Conservation (phyloP, 2,797 vertebrate species). For the Chelonia mydas region DNA sequence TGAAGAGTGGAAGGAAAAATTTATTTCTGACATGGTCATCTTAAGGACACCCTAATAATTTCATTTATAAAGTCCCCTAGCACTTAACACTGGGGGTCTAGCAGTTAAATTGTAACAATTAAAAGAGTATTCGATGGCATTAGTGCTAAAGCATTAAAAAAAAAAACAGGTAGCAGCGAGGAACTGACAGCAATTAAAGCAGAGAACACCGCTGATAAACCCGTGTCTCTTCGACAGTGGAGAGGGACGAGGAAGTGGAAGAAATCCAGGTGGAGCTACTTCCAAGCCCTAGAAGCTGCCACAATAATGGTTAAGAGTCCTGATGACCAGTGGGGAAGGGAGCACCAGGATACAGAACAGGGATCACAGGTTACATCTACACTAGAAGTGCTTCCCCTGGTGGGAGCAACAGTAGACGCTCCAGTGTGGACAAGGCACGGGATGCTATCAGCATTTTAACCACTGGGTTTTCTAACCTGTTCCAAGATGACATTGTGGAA, state of each 20-base stretch:
- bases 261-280: neutral
- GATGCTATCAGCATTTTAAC: neutral
- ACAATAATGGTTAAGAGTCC: neutral
- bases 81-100: no score
- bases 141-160: neutral
- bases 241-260: neutral
- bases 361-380: neutral
- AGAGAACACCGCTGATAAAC: neutral
- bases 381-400: neutral
- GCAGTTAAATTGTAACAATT: no score
- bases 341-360: neutral
- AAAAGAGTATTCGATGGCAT: no score
- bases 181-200: neutral
- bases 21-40: no score
- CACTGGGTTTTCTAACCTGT: neutral
- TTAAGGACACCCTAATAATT: no score
- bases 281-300: neutral
- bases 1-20: no score
- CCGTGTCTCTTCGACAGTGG: neutral
- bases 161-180: neutral
- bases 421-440: neutral
- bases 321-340: neutral
- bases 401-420: neutral
- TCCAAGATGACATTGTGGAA: neutral
- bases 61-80: no score